phyloP scores from a whole-genome alignment of 1,140 invertebrate genomes.

The Lepidostoma basale region DNA sequence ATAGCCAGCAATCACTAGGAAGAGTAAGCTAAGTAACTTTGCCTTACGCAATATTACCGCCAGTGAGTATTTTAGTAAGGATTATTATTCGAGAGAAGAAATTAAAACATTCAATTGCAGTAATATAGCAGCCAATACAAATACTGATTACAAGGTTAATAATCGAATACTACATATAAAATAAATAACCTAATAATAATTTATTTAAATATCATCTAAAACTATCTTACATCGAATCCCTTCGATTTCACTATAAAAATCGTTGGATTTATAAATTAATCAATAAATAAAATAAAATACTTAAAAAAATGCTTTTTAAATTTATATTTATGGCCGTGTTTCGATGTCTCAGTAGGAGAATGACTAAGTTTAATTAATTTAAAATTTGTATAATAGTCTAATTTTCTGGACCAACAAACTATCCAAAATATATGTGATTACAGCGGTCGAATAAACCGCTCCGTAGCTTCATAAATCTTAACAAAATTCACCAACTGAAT shows the following conservation, averaged over 20 bases:
- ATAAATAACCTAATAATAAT: constrained; percentile 26
- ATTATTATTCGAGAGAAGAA: not conserved
- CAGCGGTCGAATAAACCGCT: too few relatives aligned
- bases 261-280: constrained; percentile 21
- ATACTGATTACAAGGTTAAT: constrained; percentile 4
- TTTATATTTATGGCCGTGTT: constrained; percentile 19
- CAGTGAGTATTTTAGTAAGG: constrained; percentile 5
- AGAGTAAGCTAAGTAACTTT: too few relatives aligned
- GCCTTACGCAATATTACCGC: too few relatives aligned
- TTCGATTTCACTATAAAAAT: constrained; percentile 21
- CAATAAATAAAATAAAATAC: constrained; percentile 19
- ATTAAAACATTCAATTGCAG: not conserved
- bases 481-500: not conserved
- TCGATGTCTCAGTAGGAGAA: constrained; percentile 11
- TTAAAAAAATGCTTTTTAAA: constrained; percentile 10
- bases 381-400: too few relatives aligned
- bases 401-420: too few relatives aligned
- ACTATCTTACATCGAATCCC: constrained; percentile 9
- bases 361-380: constrained; percentile 16
- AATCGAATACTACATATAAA: constrained; percentile 26
- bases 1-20: too few relatives aligned
- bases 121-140: constrained; percentile 10
- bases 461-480: not conserved
- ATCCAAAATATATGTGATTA: too few relatives aligned
- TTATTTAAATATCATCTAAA: constrained; percentile 26